phyloP scores from a whole-genome alignment of 2,797 vertebrate species.

The Muraenolepis orangiensis region DNA sequence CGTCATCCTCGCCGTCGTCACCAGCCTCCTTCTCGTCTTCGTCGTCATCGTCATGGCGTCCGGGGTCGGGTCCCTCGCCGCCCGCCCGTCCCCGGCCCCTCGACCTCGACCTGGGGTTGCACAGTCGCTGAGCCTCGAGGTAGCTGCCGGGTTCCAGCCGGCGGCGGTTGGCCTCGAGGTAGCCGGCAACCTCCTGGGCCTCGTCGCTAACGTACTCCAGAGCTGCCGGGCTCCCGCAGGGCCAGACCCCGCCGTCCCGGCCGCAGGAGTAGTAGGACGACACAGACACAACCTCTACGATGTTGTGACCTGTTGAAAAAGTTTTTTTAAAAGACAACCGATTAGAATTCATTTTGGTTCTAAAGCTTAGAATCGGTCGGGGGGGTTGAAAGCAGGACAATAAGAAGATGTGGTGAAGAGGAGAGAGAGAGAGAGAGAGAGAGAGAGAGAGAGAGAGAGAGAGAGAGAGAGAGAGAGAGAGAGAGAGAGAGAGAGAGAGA shows the following conservation, averaged over 20 bases:
- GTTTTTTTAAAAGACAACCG: not conserved
- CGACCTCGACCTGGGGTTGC: slow-evolving; percentile 44
- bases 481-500: too few relatives aligned
- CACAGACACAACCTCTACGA: slow-evolving; percentile 58
- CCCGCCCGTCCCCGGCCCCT: not conserved
- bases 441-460: too few relatives aligned
- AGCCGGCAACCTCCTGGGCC: slow-evolving; percentile 72
- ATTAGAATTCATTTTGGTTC: too few relatives aligned
- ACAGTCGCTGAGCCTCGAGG: slow-evolving; percentile 70
- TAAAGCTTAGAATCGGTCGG: not conserved
- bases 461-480: too few relatives aligned
- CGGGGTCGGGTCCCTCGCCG: slow-evolving; percentile 14
- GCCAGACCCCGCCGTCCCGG: slow-evolving; percentile 29
- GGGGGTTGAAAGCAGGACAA: too few relatives aligned
- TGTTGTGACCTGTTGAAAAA: slow-evolving; percentile 60
- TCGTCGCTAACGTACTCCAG: slow-evolving; percentile 74
- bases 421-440: too few relatives aligned
- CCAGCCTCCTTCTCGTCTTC: slow-evolving; percentile 28
- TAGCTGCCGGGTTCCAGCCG: slow-evolving; percentile 65
- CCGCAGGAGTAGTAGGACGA: slow-evolving; percentile 44
- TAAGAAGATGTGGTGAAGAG: too few relatives aligned
- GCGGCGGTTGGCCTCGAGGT: slow-evolving; percentile 66
- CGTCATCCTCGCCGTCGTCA: not conserved
- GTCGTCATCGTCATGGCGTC: not conserved
- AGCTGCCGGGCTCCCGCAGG: slow-evolving; percentile 37